Evolutionary conservation across 2,888 invertebrate species (phyloP), one percentile per base, ranked within the genome.

Genomic region (Drosophila pegasa): DNA sequence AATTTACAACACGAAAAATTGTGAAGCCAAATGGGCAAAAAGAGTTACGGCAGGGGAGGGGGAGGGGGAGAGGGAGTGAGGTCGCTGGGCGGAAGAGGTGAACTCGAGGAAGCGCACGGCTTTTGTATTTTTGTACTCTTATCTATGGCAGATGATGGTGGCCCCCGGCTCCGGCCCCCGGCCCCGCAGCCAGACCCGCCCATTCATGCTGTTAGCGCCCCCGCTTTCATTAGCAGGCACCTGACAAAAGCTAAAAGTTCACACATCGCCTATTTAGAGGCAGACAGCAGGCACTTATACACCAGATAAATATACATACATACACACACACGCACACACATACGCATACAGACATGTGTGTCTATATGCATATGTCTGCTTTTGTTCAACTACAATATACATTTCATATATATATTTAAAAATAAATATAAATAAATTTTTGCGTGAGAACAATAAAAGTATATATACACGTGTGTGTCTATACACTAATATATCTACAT

Each of bases 211-310:
- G 25, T 66, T 54, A 45, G 45, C 69, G 50, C 48, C 18, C 56
- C 40, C 48, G 58, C 75, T 78, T 85, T 77, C 80, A 81, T 81
- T 81, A 86, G 86, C 86, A 71, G 73, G 80, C 73, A 80, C 83
- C 86, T 86, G 81, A 86, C 86, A 82, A 86, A 82, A 82, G 83
- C 80, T 75, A 67, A 80, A 82, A 86, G 81, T 82, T 86, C 86
- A 82, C 81, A 82, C 81, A 86, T 82, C 70, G 75, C 48, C 70
- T 68, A 73, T 75, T 75, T 69, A 76, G 60, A 69, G 56, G 69
- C 75, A 77, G 77, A 78, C 77, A 78, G 68, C 77, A 78, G 68
- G 75, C 78, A 79, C 82, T 84, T 84, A 75, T 75, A 76, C 67
- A 31, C 56, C 48, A 73, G 59, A 78, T 59, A 62, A 38, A 65